Evolutionary conservation across 1,140 invertebrate species (phyloP).

Genomic region (Babylonia areolata): DNA sequence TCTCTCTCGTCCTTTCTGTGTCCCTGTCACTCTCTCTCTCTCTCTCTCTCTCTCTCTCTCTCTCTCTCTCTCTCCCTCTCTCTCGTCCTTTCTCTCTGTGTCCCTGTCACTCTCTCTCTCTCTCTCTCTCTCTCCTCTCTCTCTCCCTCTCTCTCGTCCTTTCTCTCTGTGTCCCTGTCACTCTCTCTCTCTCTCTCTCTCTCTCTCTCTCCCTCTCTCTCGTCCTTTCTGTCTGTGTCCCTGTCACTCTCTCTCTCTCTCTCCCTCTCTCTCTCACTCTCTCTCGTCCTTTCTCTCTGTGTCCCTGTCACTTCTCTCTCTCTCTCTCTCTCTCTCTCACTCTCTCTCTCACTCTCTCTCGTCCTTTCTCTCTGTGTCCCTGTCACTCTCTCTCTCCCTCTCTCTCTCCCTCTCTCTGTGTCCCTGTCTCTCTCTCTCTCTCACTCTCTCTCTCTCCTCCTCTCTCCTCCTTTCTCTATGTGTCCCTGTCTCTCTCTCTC

Average conservation of each 20-base stretch:
- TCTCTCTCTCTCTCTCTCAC: not conserved
- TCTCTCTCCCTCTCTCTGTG: slow-evolving; percentile 14
- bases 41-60: slow-evolving; percentile 27
- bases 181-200: not conserved
- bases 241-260: not conserved
- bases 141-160: not conserved
- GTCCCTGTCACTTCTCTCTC: slow-evolving; percentile 10
- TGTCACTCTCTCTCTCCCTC: not conserved
- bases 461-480: not conserved
- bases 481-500: slow-evolving; percentile 2
- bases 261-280: slow-evolving; percentile 1
- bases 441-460: not conserved
- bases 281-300: slow-evolving; percentile 15
- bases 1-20: slow-evolving; percentile 13
- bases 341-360: not conserved
- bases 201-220: too few species aligned
- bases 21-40: too few species aligned
- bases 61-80: slow-evolving; percentile 27
- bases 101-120: slow-evolving; percentile 30
- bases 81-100: too few species aligned
- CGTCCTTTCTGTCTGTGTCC: not conserved
- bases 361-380: too few species aligned
- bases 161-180: not conserved
- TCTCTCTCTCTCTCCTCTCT: not conserved
- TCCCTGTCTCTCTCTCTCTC: too few species aligned